Percentiles rank a stretch among this genome's conserved stretches.
Evolutionary conservation across 2,797 vertebrate genomes (phyloP).

Genomic region (Pitangus sulphuratus): DNA sequence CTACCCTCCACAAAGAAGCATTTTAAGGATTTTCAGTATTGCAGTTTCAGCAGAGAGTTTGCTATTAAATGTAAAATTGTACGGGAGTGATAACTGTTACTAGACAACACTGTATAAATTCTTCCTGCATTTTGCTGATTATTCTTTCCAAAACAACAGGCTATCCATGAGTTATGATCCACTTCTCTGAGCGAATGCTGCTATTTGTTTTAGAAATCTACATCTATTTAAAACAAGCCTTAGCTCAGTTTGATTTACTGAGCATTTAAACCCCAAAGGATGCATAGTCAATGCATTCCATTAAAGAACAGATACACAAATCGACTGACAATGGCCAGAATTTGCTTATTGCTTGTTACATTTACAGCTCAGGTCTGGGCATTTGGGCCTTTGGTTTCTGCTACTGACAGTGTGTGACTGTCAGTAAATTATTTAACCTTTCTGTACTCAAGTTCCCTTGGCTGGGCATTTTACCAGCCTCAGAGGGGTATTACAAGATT

Average conservation of each 20-base stretch:
- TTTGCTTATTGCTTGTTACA: slow-evolving; percentile 27
- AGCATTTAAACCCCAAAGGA: slow-evolving; percentile 33
- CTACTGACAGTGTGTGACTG: neutral
- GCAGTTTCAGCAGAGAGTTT: neutral
- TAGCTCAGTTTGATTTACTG: slow-evolving; percentile 52
- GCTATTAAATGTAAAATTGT: neutral
- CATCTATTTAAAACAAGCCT: slow-evolving; percentile 37
- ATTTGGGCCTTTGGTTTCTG: neutral
- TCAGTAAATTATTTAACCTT: slow-evolving; percentile 35
- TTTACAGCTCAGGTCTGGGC: neutral
- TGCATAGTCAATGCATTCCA: slow-evolving; percentile 26
- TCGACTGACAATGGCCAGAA: slow-evolving; percentile 23
- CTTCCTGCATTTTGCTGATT: slow-evolving; percentile 25
- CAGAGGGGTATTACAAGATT: neutral
- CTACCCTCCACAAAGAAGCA: neutral
- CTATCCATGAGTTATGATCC: slow-evolving; percentile 27
- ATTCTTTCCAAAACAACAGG: slow-evolving; percentile 37
- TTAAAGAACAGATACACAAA: slow-evolving; percentile 34
- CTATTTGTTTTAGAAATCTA: slow-evolving; percentile 52
- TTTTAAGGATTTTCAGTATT: neutral
- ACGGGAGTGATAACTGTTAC: neutral
- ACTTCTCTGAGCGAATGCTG: slow-evolving; percentile 35
- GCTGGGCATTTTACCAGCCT: slow-evolving; percentile 14
- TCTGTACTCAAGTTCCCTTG: neutral
- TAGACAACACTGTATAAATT: slow-evolving; percentile 12